Conservation (phyloP, 2,888 invertebrate genomes). For the Alcis repandata region DNA sequence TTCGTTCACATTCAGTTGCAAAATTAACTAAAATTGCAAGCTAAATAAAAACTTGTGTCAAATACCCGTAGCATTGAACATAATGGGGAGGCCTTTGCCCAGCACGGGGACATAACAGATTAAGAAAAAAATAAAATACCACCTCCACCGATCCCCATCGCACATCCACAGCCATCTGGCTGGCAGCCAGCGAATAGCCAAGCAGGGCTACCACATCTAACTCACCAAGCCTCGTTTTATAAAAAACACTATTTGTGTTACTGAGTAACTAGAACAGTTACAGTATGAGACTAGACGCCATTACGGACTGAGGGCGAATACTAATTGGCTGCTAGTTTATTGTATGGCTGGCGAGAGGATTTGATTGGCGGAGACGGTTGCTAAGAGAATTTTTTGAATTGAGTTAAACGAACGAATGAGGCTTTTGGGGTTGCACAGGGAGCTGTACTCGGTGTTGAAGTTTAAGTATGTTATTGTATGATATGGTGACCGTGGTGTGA, state of each 20-base stretch:
- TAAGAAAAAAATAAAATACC: slow-evolving; percentile 23
- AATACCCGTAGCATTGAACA: too few relatives aligned
- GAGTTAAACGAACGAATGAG: too few relatives aligned
- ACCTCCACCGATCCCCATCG: slow-evolving; percentile 18
- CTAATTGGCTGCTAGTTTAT: slow-evolving; percentile 15
- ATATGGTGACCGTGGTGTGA: too few relatives aligned
- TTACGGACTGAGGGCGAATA: slow-evolving; percentile 20
- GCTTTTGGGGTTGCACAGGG: too few relatives aligned
- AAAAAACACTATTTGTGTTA: slow-evolving; percentile 35
- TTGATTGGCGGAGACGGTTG: neutral
- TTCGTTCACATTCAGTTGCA: too few relatives aligned
- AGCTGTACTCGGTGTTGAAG: too few relatives aligned
- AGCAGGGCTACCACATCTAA: slow-evolving; percentile 31
- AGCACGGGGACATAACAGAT: too few relatives aligned
- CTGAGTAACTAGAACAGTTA: slow-evolving; percentile 24
- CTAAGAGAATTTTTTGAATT: neutral
- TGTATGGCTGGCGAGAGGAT: neutral
- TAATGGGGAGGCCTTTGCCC: too few relatives aligned
- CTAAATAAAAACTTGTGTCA: too few relatives aligned
- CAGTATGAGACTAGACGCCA: slow-evolving; percentile 17
- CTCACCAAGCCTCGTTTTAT: slow-evolving; percentile 23
- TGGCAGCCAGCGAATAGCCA: slow-evolving; percentile 44
- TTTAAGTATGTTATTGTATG: too few relatives aligned
- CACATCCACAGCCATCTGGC: slow-evolving; percentile 37
- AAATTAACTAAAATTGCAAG: too few relatives aligned